Base-by-base conservation (phyloP, 2,888 invertebrate species). In the Eristalis pertinax region DNA sequence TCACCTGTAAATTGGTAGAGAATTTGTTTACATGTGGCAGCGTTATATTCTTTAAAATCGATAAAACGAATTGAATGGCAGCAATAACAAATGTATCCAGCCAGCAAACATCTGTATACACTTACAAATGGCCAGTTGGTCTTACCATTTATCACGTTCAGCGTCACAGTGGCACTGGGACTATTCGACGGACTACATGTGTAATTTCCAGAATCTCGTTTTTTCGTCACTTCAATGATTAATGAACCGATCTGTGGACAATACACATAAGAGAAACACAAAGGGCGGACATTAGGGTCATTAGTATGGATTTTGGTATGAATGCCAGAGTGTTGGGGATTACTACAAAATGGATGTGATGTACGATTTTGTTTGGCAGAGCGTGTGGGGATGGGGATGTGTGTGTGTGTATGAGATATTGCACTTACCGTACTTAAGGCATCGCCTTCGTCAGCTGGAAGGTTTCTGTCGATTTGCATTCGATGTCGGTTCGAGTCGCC, bases 141-240 rank as follows among this genome's bases (percentile, higher is more conserved):
- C 95, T 95, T 93, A 98, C 98, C 98, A 94, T 97, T 98, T 91
- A 98, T 95, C 90, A 98, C 97, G 94, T 98, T 98, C 91, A 98
- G 95, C 92, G 97, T 95, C 89, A 98, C 97, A 93, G 97, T 97
- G 90, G 97, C 97, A 90, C 97, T 96, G 94, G 97, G 96, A 90
- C 97, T 95, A 94, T 98, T 99, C 91, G 97, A 97, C 90, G 99
- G 98, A 92, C 97, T 96, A 94, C 99, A 98, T 89, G 98, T 98
- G 94, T 99, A 99, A 94, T 97, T 97, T 91, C 97, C 93, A 90
- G 92, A 92, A 91, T 93, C 93, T 89, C 91, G 92, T 90, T 93
- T 93, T 91, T 92, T 93, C 90, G 92, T 92, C 89, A 92, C 92
- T 91, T 93, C 93, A 90, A 93, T 93, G 91, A 93, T 92, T 91